Base-by-base conservation (phyloP, 2,888 invertebrate species). In the Neoitamus cyanurus region DNA sequence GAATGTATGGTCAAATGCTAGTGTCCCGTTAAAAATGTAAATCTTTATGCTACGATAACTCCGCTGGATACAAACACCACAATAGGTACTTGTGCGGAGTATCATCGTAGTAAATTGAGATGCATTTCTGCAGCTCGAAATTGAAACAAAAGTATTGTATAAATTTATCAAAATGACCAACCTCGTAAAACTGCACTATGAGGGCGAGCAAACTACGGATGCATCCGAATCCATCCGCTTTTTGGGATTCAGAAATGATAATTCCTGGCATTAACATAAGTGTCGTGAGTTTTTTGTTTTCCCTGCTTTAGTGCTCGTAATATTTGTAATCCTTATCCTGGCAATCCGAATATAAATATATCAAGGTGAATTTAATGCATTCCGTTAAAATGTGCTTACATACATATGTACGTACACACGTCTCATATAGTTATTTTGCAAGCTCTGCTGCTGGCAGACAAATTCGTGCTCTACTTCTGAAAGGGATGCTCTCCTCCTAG, bases 391-490 rank as follows among this genome's bases (percentile, higher is more conserved):
- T 37, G 15, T 36, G 73, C 15, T 1, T 42, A 48, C 48, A n/a
- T n/a, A 48, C 48, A 48, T 25, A 37, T 36, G 2, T 42, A 48
- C 48, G 20, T n/a, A 48, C 48, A 48, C 37, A 37, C 37, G n/a
- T 37, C 37, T 20, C 28, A 11, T 75, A 37, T 34, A 37, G 36
- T 75, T 75, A 75, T 75, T 75, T 75, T 75, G 75, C 28, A 28
- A 75, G 36, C 20, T 37, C 37, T 75, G 30, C 37, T 6, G 15
- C 37, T 75, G 75, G 75, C 28, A 75, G 75, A 75, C 37, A 75
- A 75, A 75, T 37, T 75, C 37, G 73, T 75, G 75, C 20, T 75
- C 75, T 4, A 75, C 37, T 75, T 75, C 25, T 37, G 75, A 37
- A 75, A 20, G 75, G 69, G 75, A 75, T 37, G 6, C 75, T 20